Evolutionary conservation across 1,140 invertebrate species (phyloP), one percentile per base, ranked within the genome.

Genomic region (Nymphalis io): DNA sequence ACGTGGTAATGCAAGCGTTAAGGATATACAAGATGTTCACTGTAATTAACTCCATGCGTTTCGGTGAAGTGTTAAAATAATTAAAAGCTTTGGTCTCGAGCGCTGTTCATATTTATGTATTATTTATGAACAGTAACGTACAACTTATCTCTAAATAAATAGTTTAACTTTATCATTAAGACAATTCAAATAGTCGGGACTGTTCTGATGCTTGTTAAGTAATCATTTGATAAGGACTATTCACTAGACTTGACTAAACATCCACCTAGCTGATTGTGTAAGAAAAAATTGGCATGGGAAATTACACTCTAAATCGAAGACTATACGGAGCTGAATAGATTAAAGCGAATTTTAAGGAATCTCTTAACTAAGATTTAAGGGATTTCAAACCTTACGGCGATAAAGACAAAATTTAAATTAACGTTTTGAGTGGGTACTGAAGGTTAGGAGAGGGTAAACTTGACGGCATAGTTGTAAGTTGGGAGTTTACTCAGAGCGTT

Each of bases 151-250:
- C 11, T 5, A 27, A 55, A 15, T 20, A 59, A 53, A 48, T 53
- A 44, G 21, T 58, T 15, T 58, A 42, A 59, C 20, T 21, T 66
- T 58, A 66, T 66, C 63, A 66, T 59, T 58, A 38, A 46, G 55
- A 66, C 63, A 57, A 57, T 53, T 58, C 63, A 66, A 66, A 58
- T 44, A 55, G 53, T 42, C 53, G 58, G 51, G 46, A 46, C 55
- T 58, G 33, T 33, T 46, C 64, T 59, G 55, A 66, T 27, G 39
- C 57, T 46, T 39, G 63, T 55, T 62, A 48, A 68, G 51, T 57
- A 61, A 57, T 60, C 67, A 68, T 61, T 60, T 61, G 59, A 62
- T 68, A 68, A 68, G 59, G 67, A 61, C 55, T 66, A 46, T 46
- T 66, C 63, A 66, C 51, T 59, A 66, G 40, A 59, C 67, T 60